Evolutionary conservation across 2,888 invertebrate species (phyloP), one percentile per base, ranked within the genome.

Genomic region (Campoplex nolae): DNA sequence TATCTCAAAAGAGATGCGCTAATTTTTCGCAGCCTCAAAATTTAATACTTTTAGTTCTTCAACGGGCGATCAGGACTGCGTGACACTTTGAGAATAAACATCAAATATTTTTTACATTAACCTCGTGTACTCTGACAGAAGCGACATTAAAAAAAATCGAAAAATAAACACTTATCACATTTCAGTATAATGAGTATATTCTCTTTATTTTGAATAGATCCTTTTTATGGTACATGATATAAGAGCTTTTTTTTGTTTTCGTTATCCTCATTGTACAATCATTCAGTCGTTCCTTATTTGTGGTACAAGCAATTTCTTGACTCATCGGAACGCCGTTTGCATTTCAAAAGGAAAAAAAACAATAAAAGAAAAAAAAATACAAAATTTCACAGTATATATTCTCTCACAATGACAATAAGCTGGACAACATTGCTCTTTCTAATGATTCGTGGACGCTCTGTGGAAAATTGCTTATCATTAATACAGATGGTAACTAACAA

Each of bases 161-260:
- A 68, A 70, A 85, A 56, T 23, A 58, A 77, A 23, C 38, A n/a
- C 32, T n/a, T 13, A 4, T 45, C 13, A 68, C 3, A 13, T 77
- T 85, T 84, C 54, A 81, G 45, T 87, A 79, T 79, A 84, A 87
- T 87, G 81, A 73, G 79, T 87, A 88, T 88, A 88, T 86, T 86
- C 79, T 88, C 84, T 88, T 89, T 89, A 88, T 88, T 89, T 62
- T 88, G 83, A 79, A 88, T 86, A 88, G 81, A 86, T 86, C 86
- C 84, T 89, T 89, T 70, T 84, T 88, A 89, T 84, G 80, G 73
- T 86, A 88, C 84, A 86, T 88, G 89, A 89, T 88, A 89, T 88
- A 86, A 88, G 85, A 82, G 78, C 74, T 78, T 84, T 74, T 75
- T 82, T 45, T 78, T 62, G 16, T 9, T 62, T 42, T 35, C 70